Evolutionary conservation across 2,888 invertebrate species (phyloP).

Genomic region (Himalopsyche japonica): DNA sequence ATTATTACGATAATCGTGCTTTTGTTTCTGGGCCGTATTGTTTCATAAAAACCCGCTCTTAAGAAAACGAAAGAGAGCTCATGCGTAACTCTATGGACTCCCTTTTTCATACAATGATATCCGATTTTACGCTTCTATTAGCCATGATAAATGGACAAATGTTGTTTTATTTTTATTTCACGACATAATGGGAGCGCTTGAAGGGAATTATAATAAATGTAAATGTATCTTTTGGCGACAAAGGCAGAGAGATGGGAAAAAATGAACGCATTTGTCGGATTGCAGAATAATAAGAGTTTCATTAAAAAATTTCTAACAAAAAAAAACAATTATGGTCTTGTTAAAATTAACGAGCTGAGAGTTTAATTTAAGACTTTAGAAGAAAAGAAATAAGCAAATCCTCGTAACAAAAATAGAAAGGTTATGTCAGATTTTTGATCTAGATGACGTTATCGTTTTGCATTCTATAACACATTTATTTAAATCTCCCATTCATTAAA

Average conservation of each 20-base stretch:
- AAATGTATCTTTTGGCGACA: background rate
- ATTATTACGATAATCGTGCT: background rate
- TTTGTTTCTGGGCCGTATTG: background rate
- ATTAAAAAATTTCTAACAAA: background rate
- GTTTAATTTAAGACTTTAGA: no score
- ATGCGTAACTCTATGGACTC: background rate
- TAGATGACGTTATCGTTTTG: no score
- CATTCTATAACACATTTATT: no score
- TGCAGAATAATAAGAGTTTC: background rate
- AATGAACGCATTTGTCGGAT: background rate
- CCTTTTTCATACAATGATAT: conserved; percentile 19
- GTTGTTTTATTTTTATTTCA: background rate
- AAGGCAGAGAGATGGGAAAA: background rate
- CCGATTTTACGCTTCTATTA: conserved; percentile 24
- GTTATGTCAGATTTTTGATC: no score
- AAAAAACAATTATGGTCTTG: background rate
- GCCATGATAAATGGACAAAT: conserved; percentile 11
- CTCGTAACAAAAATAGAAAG: no score
- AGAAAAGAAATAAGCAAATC: no score
- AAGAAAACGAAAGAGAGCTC: background rate
- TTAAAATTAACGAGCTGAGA: no score
- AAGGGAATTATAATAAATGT: background rate
- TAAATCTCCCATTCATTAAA: no score
- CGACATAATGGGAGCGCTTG: background rate
- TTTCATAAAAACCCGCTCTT: conserved; percentile 14